Evolutionary conservation across 2,113 vertebrate genomes (phyloP), one percentile per base, ranked within the genome.

Genomic region (Anhinga anhinga): DNA sequence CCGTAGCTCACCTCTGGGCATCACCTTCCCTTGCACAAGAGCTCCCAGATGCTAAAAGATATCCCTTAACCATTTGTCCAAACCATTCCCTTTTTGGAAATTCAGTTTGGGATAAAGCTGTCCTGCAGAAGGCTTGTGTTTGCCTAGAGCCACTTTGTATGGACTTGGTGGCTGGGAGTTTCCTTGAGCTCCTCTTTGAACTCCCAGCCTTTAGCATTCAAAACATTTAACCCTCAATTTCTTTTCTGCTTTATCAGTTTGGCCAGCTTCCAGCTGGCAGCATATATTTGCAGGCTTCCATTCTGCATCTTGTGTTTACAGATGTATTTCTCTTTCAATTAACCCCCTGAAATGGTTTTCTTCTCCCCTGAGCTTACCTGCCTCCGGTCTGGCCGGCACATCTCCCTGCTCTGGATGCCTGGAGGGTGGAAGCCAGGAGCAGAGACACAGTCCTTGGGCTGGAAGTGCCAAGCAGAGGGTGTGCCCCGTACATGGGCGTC

Each of bases 231-330:
- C 95, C 94, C 91, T 91, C 92, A 92, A 90, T 96, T 94, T 93
- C 66, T 95, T 95, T 66, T 53, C 91, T 79, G 53, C 81, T 85
- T 95, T 96, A 97, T 97, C 96, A 95, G 96, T 96, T 96, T 95
- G 93, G 88, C 81, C 44, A 21, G 49, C 58, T 56, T 79, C 95
- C 95, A 96, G 73, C 93, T 95, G 95, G 97, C 95, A 85, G 66
- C 74, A 3, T 61, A 85, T 82, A 19, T 50, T 72, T 38, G 44
- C 91, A 45, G 65, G 56, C 83, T 92, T 76, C 88, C 81, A 49
- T 82, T 70, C 88, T 25, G 44, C 80, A 16, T 61, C 88, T 82
- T n/a, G 38, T n/a, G n/a, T 66, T 90, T 94, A 93, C 81, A 84
- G 93, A 89, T 82, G n/a, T 12, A 73, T 78, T 90, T 88, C 79